phyloP scores from a whole-genome alignment of 2,888 invertebrate species.

The Pandemis corylana region DNA sequence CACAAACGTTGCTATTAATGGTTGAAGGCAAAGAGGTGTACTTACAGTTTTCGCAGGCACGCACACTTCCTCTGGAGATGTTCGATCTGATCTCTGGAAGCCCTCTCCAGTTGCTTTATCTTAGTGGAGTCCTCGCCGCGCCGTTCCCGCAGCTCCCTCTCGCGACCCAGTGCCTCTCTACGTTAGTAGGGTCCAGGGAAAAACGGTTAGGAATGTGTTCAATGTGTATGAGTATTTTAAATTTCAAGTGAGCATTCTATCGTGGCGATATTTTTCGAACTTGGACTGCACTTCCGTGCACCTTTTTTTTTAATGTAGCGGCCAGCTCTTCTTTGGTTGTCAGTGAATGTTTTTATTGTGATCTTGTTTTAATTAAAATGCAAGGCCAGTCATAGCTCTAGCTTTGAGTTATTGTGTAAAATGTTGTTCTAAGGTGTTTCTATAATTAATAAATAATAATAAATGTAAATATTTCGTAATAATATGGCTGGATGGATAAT shows the following conservation, averaged over 20 bases:
- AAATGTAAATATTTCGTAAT: not conserved
- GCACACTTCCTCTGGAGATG: slow-evolving; percentile 86
- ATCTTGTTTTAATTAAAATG: slow-evolving; percentile 11
- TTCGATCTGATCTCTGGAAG: slow-evolving; percentile 83
- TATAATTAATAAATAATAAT: not conserved
- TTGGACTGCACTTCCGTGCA: not conserved
- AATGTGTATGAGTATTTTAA: slow-evolving; percentile 36
- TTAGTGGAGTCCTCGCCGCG: slow-evolving; percentile 72
- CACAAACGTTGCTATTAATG: not conserved
- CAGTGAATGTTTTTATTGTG: slow-evolving; percentile 15
- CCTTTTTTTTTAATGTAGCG: slow-evolving; percentile 13
- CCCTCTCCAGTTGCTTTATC: slow-evolving; percentile 76
- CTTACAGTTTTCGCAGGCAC: slow-evolving; percentile 87
- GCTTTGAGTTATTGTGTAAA: not conserved
- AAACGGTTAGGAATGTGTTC: slow-evolving; percentile 56
- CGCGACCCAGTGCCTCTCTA: slow-evolving; percentile 80
- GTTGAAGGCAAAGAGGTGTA: slow-evolving; percentile 48
- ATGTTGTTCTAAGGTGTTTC: not conserved
- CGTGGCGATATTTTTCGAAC: not conserved
- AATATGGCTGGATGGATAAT: slow-evolving; percentile 17
- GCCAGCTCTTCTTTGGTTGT: slow-evolving; percentile 13
- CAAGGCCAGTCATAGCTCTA: slow-evolving; percentile 10
- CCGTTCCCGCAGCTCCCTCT: slow-evolving; percentile 72
- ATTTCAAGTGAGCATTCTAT: slow-evolving; percentile 10
- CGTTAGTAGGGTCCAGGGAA: slow-evolving; percentile 54